A percentile compares a stretch with the other conserved stretches of the same genome.
phyloP scores from a whole-genome alignment of 2,797 vertebrate genomes.

The Enteromius thamalakanensis region DNA sequence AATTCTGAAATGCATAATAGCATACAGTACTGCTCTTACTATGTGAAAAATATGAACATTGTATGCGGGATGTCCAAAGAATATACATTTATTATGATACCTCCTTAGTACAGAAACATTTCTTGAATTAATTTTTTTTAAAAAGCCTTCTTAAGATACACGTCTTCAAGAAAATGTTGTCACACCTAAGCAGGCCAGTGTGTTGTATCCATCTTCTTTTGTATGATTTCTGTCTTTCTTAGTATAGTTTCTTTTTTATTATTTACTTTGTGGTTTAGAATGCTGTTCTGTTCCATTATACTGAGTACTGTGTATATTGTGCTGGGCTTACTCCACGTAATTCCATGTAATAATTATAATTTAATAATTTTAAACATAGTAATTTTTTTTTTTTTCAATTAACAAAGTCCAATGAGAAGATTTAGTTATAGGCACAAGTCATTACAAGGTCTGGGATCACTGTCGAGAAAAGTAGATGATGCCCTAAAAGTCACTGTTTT shows the following conservation, averaged over 20 bases:
- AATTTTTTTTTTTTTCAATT: not conserved
- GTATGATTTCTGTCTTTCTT: not conserved
- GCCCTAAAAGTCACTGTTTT: not conserved
- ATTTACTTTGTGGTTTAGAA: not conserved
- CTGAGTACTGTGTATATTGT: not conserved
- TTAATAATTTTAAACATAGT: too few relatives aligned
- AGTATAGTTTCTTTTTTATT: not conserved
- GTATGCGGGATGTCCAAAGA: too few relatives aligned
- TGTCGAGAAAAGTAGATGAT: slow-evolving; percentile 18
- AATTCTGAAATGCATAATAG: too few relatives aligned
- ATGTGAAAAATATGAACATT: too few relatives aligned
- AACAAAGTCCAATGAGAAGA: not conserved
- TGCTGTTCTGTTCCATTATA: not conserved
- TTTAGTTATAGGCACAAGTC: not conserved
- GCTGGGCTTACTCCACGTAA: not conserved
- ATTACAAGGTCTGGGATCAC: not conserved
- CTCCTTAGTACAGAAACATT: too few relatives aligned
- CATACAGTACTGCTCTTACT: too few relatives aligned
- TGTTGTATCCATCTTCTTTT: not conserved
- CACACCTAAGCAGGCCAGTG: not conserved
- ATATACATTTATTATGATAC: too few relatives aligned
- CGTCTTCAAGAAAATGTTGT: not conserved
- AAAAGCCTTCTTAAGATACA: not conserved
- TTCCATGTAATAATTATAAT: not conserved
- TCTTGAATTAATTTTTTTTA: not conserved